Base-by-base conservation (phyloP, 2,888 invertebrate genomes). In the Lasioglossum leucozonium region DNA sequence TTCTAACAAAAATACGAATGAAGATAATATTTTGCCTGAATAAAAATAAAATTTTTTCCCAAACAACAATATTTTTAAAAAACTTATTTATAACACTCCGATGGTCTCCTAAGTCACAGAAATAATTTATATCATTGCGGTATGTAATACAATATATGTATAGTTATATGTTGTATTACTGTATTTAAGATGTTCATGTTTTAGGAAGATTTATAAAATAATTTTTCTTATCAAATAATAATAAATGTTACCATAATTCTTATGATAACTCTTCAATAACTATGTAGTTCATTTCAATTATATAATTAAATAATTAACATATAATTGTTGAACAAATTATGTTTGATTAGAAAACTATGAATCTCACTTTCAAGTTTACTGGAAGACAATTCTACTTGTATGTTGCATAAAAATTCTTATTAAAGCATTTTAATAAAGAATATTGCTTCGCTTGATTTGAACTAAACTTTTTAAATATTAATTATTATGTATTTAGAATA, bases 401-500 rank as follows among this genome's bases (percentile, higher is more conserved):
- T 40, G 13, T 37, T 77, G 44, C 37, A 69, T 13, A 77, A 30
- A 69, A 78, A 72, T 34, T 58, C 18, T 55, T 44, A 11, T 34
- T 26, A 37, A 72, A 22, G 11, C 22, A 55, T 55, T 69, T 37
- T 22, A 30, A 26, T n/a, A 55, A 71, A 37, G 22, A 69, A 44
- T 18, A 72, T 72, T 8, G 30, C 30, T 11, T 47, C 42, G 26
- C 42, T n/a, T n/a, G n/a, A 69, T 42, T 37, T 22, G 10, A 37
- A 69, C 13, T 26, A 69, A 69, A 69, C n/a, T 42, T n/a, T 22
- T 40, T n/a, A 62, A 62, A 62, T 30, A 62, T 75, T 22, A n/a
- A 72, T 40, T 13, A 42, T 65, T 72, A 72, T 72, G 42, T 47
- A 34, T 51, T 72, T 51, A 18, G 62, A 76, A 44, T 62, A 83